Evolutionary conservation across 1,140 invertebrate species (phyloP).

Genomic region (Drosophila melanogaster): Release_6_plus_ISO1_MT NT_033779.5:10832001-10832500

Average conservation of each 20-base stretch:
- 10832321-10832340: no score
- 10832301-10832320: no score
- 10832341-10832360: no score
- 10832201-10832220: neutral
- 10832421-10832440: constrained; percentile 1
- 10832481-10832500: constrained; percentile 27
- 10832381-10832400: no score
- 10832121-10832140: constrained; percentile 33
- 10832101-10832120: constrained; percentile 36
- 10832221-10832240: neutral
- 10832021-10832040: constrained; percentile 72
- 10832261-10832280: neutral
- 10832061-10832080: constrained; percentile 25
- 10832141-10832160: constrained; percentile 14
- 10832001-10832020: constrained; percentile 55
- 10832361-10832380: no score
- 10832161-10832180: constrained; percentile 23
- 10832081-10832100: constrained; percentile 49
- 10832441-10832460: constrained; percentile 12
- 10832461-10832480: constrained; percentile 4
- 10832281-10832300: no score
- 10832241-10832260: no score
- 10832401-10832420: neutral
- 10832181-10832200: constrained; percentile 4
- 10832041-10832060: constrained; percentile 53